Conservation (phyloP, 2,113 vertebrate genomes). For the Barnardius zonarius region DNA sequence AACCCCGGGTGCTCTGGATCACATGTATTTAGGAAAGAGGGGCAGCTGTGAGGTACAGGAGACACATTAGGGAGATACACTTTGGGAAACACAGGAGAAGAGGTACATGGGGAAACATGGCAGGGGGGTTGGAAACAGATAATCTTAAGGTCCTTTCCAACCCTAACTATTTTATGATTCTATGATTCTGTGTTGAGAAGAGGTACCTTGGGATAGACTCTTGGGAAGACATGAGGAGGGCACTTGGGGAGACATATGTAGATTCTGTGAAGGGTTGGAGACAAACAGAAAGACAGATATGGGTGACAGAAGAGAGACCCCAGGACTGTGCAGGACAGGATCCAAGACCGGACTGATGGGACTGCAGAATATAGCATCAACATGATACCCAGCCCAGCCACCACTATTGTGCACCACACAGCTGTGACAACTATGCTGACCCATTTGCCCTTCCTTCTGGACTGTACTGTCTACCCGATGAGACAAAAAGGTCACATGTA, state of each 20-base stretch:
- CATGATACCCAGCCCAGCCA: background rate
- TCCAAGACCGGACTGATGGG: background rate
- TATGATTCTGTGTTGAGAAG: background rate
- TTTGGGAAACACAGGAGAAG: background rate
- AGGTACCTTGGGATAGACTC: too few relatives aligned
- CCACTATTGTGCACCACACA: too few relatives aligned
- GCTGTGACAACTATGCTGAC: background rate
- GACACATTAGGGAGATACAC: fast-evolving
- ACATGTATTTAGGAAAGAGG: background rate
- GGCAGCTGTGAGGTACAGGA: background rate
- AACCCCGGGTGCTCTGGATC: background rate
- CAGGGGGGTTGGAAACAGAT: background rate
- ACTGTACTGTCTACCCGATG: too few relatives aligned
- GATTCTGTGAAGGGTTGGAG: background rate
- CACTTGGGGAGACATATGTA: fast-evolving
- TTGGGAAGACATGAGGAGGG: too few relatives aligned
- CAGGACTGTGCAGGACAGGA: background rate
- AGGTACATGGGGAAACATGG: background rate
- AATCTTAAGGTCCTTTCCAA: background rate
- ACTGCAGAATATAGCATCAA: fast-evolving
- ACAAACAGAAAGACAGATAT: fast-evolving
- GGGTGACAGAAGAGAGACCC: background rate
- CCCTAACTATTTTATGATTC: background rate
- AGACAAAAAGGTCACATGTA: background rate
- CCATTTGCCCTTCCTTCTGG: background rate